A percentile compares a stretch with the other conserved stretches of the same genome.
Conservation (phyloP, 92 coral and sea anemone species). For the Zoanthus sansibaricus region DNA sequence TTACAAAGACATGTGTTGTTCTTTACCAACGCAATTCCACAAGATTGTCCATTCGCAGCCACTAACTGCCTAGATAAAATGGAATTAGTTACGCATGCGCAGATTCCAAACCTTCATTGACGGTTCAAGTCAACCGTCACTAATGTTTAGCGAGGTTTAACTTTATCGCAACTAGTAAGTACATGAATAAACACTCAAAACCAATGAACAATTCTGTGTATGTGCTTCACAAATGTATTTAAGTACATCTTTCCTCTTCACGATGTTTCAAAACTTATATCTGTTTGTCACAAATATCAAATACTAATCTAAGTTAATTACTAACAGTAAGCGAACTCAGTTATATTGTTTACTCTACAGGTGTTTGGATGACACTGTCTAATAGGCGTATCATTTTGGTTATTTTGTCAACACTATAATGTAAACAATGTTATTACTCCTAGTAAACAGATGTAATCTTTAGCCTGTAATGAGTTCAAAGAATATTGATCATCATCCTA, state of each 20-base stretch:
- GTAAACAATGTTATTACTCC: neutral
- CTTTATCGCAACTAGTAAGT: neutral
- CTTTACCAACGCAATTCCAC: too few species aligned
- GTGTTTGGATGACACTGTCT: constrained; percentile 28
- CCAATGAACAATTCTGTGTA: neutral
- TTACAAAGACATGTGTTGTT: too few species aligned
- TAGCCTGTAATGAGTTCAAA: too few species aligned
- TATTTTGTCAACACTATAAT: neutral
- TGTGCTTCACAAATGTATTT: neutral
- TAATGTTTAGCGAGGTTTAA: neutral
- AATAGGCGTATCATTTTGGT: neutral
- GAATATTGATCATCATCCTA: too few species aligned
- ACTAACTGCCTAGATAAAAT: too few species aligned
- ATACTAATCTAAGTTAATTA: neutral
- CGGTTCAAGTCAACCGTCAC: too few species aligned
- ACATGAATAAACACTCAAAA: neutral
- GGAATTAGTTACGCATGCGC: too few species aligned
- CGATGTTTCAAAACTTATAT: neutral
- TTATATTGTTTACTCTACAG: neutral
- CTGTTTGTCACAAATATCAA: neutral
- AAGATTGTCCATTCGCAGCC: too few species aligned
- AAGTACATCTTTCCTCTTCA: neutral
- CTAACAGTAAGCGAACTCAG: neutral
- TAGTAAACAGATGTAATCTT: neutral
- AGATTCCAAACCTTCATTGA: too few species aligned